Base-by-base conservation (phyloP, 2,888 invertebrate species). In the Tolmerus cingulatus region DNA sequence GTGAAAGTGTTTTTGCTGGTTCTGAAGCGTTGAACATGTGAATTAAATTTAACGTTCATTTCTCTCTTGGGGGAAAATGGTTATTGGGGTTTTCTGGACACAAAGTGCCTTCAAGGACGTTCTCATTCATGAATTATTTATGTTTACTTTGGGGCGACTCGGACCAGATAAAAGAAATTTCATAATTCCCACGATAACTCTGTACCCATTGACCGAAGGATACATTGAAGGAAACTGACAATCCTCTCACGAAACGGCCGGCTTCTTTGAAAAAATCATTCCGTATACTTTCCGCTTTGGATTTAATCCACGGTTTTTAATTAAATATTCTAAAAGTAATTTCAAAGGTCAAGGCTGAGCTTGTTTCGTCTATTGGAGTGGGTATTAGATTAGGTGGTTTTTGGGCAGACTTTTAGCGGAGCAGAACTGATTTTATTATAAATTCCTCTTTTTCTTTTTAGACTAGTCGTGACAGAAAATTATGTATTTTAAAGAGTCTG, bases 291-390 rank as follows among this genome's bases (percentile, higher is more conserved):
- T 14, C 12, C 12, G 27, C 66, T 27, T 12, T 51, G 27, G 3
- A 19, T 27, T 66, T 66, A 66, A 66, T 40, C 78, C 78, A 43
- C 1, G 43, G 23, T 23, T 66, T 78, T 23, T 78, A 78, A 78
- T 78, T 40, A 78, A 78, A 40, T 40, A 78, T 78, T 34, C 43
- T 23, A 78, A 78, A 78, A 78, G 37, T 78, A 78, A 78, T 78
- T 78, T 78, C 9, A 40, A 40, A n/a, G 40, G 78, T 78, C 12
- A 78, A 37, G 23, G 46, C 19, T n/a, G 40, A 27, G 9, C 66
- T 14, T 66, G 66, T 27, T 66, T 19, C 66, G 66, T 66, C 12
- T 19, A 66, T 9, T 55, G 27, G 9, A 2, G 57, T 27, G 57
- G 51, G 66, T 23, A 12, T 66, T 23, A 66, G 66, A 66, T 66